A percentile compares a stretch with the other conserved stretches of the same genome.
phyloP scores from a whole-genome alignment of 2,888 invertebrate genomes.

The Diachrysia chrysitis region DNA sequence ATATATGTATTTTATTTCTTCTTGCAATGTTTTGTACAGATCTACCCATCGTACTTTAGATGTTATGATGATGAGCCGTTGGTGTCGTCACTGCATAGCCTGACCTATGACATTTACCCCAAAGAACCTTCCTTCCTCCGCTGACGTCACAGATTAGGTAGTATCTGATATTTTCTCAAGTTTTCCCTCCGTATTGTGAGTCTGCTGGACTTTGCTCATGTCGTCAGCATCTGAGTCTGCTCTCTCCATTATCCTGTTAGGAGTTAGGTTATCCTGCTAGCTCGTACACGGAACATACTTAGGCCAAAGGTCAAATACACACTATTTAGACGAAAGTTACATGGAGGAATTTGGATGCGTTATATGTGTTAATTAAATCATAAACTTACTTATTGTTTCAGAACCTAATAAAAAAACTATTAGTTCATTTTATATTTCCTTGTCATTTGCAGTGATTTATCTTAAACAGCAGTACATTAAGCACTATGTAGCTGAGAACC shows the following conservation, averaged over 20 bases:
- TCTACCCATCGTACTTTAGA: not conserved
- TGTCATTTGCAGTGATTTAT: no score
- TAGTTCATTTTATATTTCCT: no score
- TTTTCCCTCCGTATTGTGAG: constrained; percentile 45
- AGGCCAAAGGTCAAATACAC: not conserved
- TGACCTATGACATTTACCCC: constrained; percentile 26
- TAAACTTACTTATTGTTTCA: no score
- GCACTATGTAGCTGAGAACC: no score
- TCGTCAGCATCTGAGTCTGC: constrained; percentile 44
- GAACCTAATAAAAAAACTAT: no score
- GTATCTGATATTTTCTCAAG: constrained; percentile 27
- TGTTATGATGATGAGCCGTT: not conserved
- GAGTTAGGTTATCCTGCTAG: constrained; percentile 4
- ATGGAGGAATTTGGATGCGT: no score
- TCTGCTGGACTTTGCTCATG: constrained; percentile 34
- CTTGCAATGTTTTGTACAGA: no score
- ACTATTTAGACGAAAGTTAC: no score
- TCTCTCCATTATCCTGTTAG: constrained; percentile 46
- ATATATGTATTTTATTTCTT: no score
- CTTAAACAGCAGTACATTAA: no score
- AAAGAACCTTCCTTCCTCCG: constrained; percentile 51
- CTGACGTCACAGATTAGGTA: constrained; percentile 35
- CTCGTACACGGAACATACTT: not conserved
- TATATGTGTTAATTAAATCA: no score
- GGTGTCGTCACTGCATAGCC: constrained; percentile 17